These are phyloP conservation scores for Microchrysa polita DNA, from an alignment of 2,888 invertebrate genomes.

Conservation along the genomic window DNA sequence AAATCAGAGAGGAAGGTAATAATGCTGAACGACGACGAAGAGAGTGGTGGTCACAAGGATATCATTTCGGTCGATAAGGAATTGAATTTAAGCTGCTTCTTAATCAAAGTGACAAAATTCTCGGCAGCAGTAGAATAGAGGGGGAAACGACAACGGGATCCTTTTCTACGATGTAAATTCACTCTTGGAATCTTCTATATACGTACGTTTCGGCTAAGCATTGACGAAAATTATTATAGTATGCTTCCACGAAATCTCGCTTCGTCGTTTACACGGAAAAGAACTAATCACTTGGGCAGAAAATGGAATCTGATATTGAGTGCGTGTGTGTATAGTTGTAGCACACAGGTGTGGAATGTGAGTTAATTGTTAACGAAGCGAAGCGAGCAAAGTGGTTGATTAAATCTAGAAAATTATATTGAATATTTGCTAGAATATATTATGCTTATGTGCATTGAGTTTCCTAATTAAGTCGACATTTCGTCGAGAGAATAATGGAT, in stretches of 20 bases:
- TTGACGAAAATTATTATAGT: background rate
- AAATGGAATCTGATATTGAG: slow-evolving; percentile 9
- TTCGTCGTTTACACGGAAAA: background rate
- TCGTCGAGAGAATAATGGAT: too few relatives aligned
- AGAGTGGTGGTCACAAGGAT: slow-evolving; percentile 11
- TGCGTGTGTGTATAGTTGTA: too few relatives aligned
- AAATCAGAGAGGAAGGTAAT: background rate
- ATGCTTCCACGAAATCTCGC: background rate
- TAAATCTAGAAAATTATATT: slow-evolving; percentile 23
- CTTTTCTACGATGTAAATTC: background rate
- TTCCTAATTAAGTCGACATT: too few relatives aligned
- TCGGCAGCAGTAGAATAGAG: background rate
- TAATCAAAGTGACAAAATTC: slow-evolving; percentile 39
- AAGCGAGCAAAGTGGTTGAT: slow-evolving; percentile 22
- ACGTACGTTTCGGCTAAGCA: background rate
- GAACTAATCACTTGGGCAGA: background rate
- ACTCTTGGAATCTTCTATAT: background rate
- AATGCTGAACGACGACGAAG: background rate
- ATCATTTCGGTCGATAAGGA: slow-evolving; percentile 34
- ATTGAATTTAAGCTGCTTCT: slow-evolving; percentile 40
- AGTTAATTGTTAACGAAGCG: slow-evolving; percentile 21
- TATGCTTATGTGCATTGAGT: too few relatives aligned
- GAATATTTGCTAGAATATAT: background rate
- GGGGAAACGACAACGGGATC: background rate
- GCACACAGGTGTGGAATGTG: background rate